Evolutionary conservation across 2,113 vertebrate species (phyloP).

Genomic region (Hyperopisus bebe): DNA sequence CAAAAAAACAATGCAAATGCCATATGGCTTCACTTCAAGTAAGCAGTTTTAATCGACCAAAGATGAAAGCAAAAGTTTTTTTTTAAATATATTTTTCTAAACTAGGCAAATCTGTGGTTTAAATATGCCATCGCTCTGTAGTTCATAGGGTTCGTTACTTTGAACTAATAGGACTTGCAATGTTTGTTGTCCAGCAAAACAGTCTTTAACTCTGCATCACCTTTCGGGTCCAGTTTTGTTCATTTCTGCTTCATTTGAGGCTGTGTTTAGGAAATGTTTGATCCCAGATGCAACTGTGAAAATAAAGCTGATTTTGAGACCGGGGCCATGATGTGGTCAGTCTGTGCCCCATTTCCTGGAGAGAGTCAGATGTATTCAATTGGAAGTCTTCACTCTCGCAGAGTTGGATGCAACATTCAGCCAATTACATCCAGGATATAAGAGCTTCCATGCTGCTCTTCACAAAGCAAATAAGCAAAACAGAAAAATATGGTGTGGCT

Average conservation of each 20-base stretch:
- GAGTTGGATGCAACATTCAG: not conserved
- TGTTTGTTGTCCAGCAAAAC: not conserved
- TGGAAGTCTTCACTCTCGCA: not conserved
- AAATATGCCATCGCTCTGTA: not conserved
- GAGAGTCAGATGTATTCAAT: not conserved
- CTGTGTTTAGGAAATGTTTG: not conserved
- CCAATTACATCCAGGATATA: not conserved
- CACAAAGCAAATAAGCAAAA: not conserved
- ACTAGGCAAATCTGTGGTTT: not conserved
- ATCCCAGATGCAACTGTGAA: not conserved
- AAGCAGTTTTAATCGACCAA: not conserved
- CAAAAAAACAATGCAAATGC: not conserved
- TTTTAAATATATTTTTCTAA: slow-evolving; percentile 14
- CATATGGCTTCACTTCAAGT: not conserved
- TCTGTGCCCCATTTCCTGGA: not conserved
- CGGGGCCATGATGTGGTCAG: not conserved
- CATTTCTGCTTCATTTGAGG: not conserved
- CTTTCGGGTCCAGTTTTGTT: not conserved
- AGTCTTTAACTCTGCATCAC: not conserved
- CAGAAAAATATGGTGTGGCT: not conserved
- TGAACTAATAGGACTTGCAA: not conserved
- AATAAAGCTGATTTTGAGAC: not conserved
- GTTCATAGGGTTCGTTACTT: not conserved
- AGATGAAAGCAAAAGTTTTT: not conserved
- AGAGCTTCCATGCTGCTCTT: not conserved